Evolutionary conservation across 2,888 invertebrate species (phyloP).

Genomic region (Tetheella fluctuosa): DNA sequence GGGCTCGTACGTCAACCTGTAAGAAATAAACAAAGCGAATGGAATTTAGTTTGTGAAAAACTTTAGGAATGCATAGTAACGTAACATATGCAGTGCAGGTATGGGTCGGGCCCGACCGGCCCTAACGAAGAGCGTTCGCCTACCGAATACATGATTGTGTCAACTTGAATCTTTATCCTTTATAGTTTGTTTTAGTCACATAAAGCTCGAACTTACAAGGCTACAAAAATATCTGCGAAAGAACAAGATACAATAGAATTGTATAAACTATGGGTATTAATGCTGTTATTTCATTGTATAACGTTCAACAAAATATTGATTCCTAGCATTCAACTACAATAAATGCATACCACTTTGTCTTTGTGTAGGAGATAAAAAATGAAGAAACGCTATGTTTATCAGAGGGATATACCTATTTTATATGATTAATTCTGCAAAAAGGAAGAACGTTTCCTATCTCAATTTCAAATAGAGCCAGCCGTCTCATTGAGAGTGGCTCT

Average conservation of each 20-base stretch:
- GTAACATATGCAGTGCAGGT: conserved; percentile 83
- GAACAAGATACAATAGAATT: too few species aligned
- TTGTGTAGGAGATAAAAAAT: not conserved
- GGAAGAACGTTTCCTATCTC: conserved; percentile 41
- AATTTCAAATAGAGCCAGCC: conserved; percentile 52
- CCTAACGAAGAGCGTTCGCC: conserved; percentile 77
- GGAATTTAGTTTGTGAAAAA: conserved; percentile 70
- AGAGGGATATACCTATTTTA: conserved; percentile 39
- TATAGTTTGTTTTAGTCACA: conserved; percentile 17
- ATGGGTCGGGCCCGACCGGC: conserved; percentile 53
- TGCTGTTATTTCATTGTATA: too few species aligned
- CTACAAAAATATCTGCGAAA: too few species aligned
- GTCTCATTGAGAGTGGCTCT: conserved; percentile 46
- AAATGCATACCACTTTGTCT: not conserved
- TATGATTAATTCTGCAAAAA: conserved; percentile 36
- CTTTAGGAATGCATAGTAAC: conserved; percentile 48
- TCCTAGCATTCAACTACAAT: too few species aligned
- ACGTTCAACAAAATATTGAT: too few species aligned
- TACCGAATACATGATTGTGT: conserved; percentile 73
- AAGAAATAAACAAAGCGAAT: conserved; percentile 74
- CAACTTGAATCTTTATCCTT: conserved; percentile 58
- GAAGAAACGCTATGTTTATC: not conserved
- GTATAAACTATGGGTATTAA: too few species aligned
- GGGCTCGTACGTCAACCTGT: conserved; percentile 70
- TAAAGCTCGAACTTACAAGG: too few species aligned